A percentile compares a stretch with the other conserved stretches of the same genome.
phyloP scores from a whole-genome alignment of 2,113 vertebrate genomes.

The Poicephalus gulielmi region DNA sequence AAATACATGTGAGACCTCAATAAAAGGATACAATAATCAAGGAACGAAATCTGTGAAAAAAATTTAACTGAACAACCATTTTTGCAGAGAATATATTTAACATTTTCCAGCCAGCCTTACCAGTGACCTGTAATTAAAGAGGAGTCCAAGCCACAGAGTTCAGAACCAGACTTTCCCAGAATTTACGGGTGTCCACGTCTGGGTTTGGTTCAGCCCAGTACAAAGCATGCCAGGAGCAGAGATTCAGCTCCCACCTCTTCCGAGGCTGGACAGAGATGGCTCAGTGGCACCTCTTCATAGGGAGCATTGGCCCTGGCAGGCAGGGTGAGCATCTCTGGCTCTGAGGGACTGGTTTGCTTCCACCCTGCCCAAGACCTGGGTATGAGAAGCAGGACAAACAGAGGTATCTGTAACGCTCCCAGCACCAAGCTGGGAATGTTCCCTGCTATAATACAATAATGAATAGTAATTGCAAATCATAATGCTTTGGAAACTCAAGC shows the following conservation, averaged over 20 bases:
- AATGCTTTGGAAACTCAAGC: not conserved
- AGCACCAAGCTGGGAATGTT: not conserved
- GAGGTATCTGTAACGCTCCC: not conserved
- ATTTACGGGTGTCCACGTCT: constrained; percentile 39
- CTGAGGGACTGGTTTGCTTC: not conserved
- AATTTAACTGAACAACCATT: not conserved
- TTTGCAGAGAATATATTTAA: constrained; percentile 43
- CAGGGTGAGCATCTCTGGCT: not conserved
- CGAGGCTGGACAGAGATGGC: not conserved
- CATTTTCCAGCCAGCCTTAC: constrained; percentile 45
- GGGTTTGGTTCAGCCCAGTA: constrained; percentile 43
- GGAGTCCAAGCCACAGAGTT: constrained; percentile 55
- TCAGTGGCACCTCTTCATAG: not conserved
- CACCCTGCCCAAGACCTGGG: not conserved
- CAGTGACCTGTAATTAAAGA: constrained; percentile 56
- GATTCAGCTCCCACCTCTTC: not conserved
- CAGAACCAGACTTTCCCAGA: constrained; percentile 64
- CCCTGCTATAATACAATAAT: not conserved
- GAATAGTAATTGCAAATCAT: not conserved
- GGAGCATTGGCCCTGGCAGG: not conserved
- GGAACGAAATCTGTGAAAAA: not conserved
- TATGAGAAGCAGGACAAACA: not conserved
- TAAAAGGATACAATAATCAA: not conserved
- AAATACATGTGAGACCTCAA: not conserved
- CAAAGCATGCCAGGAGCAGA: not conserved